These are phyloP conservation scores for Carassius auratus DNA, from an alignment of 2,113 vertebrate species.

Conservation along the genomic window DNA sequence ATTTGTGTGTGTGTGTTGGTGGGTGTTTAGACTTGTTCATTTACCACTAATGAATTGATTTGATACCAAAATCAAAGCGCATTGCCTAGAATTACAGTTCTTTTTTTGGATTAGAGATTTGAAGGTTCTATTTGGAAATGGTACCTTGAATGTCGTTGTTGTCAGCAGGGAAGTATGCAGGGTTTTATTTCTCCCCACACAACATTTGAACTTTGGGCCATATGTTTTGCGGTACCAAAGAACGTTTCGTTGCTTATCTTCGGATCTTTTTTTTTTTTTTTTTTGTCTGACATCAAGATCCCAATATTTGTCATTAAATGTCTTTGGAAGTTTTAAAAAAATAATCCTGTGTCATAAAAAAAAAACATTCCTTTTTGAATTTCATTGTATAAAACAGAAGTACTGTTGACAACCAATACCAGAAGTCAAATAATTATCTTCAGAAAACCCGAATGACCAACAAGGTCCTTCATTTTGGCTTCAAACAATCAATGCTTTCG, in stretches of 20 bases:
- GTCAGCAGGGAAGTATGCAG: slow-evolving; percentile 38
- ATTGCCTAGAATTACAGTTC: slow-evolving; percentile 38
- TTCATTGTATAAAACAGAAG: slow-evolving; percentile 31
- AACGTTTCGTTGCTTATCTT: slow-evolving; percentile 11
- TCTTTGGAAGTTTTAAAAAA: neutral
- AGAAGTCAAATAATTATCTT: slow-evolving; percentile 20
- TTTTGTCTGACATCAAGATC: slow-evolving; percentile 1
- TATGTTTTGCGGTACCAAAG: slow-evolving; percentile 29
- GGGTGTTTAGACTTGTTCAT: neutral
- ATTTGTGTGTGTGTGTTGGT: slow-evolving; percentile 3
- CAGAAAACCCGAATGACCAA: neutral
- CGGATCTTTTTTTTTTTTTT: neutral
- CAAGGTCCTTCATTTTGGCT: slow-evolving; percentile 27
- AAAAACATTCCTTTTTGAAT: slow-evolving; percentile 50
- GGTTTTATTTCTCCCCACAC: slow-evolving; percentile 23
- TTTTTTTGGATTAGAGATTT: slow-evolving; percentile 34
- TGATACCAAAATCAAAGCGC: slow-evolving; percentile 46
- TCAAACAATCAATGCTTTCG: slow-evolving; percentile 42
- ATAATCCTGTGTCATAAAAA: neutral
- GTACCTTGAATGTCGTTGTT: slow-evolving; percentile 18
- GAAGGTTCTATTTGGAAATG: slow-evolving; percentile 16
- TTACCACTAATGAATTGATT: slow-evolving; percentile 7
- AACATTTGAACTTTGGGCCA: slow-evolving; percentile 38
- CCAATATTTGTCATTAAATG: slow-evolving; percentile 13
- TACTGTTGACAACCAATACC: slow-evolving; percentile 12